A percentile compares a stretch with the other conserved stretches of the same genome.
Evolutionary conservation across 2,888 invertebrate genomes (phyloP).

Genomic region (Capitulum mitella): DNA sequence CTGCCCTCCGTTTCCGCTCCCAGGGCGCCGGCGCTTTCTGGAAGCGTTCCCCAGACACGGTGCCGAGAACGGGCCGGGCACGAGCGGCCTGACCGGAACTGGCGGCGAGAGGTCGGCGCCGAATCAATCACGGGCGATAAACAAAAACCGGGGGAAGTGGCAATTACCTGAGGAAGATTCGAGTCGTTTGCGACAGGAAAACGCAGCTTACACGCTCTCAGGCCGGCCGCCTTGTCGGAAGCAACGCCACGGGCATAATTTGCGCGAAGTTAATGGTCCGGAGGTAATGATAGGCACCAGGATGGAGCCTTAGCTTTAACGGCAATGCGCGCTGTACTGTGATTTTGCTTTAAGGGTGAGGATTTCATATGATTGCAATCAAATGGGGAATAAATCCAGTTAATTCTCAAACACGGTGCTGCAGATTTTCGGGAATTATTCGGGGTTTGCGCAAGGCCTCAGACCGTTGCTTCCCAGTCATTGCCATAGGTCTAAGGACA

Average conservation of each 20-base stretch:
- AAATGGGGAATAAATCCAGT: too few relatives aligned
- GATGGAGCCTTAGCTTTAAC: too few relatives aligned
- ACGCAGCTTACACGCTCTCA: not conserved
- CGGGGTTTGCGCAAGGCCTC: too few relatives aligned
- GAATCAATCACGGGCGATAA: not conserved
- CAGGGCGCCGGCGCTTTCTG: not conserved
- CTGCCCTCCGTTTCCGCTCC: not conserved
- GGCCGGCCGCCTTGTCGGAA: not conserved
- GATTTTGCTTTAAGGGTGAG: too few relatives aligned
- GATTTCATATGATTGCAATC: too few relatives aligned
- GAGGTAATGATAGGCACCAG: not conserved
- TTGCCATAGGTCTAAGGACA: too few relatives aligned
- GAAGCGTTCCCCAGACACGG: not conserved
- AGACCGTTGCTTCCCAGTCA: too few relatives aligned
- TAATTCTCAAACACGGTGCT: too few relatives aligned
- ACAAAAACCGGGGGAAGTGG: not conserved
- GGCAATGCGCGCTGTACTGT: too few relatives aligned
- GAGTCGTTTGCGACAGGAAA: constrained; percentile 6
- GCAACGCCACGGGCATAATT: not conserved
- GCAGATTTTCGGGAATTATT: too few relatives aligned
- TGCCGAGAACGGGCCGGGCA: not conserved
- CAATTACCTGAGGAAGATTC: not conserved
- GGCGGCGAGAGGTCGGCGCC: not conserved
- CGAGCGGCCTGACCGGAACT: not conserved
- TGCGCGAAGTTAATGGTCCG: not conserved